Conservation (phyloP, 2,888 invertebrate species). For the Meandrusa payeni region DNA sequence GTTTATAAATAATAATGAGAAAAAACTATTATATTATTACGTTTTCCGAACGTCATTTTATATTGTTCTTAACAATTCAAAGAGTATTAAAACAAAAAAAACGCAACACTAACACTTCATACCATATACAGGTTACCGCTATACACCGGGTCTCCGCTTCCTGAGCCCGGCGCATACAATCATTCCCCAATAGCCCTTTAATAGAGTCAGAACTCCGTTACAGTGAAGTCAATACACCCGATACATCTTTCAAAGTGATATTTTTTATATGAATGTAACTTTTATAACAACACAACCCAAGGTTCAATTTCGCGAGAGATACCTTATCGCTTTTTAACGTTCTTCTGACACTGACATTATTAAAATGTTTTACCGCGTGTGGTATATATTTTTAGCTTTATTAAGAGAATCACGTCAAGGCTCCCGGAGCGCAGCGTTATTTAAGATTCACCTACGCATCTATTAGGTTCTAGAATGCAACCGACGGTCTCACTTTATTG, state of each 20-base stretch:
- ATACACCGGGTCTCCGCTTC: slow-evolving; percentile 32
- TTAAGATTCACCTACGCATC: slow-evolving; percentile 41
- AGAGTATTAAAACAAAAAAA: slow-evolving; percentile 42
- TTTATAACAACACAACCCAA: not conserved
- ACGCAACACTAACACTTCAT: slow-evolving; percentile 32
- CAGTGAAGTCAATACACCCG: slow-evolving; percentile 6
- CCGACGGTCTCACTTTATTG: slow-evolving; percentile 26
- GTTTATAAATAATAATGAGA: no score
- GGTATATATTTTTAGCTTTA: slow-evolving; percentile 40
- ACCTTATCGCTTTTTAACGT: not conserved
- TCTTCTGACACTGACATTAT: slow-evolving; percentile 27
- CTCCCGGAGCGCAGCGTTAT: slow-evolving; percentile 38
- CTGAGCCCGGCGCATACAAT: slow-evolving; percentile 28
- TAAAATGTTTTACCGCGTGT: slow-evolving; percentile 43
- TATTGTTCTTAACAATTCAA: slow-evolving; percentile 39
- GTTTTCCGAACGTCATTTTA: no score
- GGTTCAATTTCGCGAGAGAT: slow-evolving; percentile 20
- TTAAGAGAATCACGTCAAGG: slow-evolving; percentile 53
- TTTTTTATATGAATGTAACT: not conserved
- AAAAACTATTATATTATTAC: no score
- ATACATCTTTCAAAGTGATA: not conserved
- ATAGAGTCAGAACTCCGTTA: slow-evolving; percentile 29
- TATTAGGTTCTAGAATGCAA: slow-evolving; percentile 37
- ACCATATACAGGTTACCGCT: slow-evolving; percentile 20
- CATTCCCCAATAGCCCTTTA: slow-evolving; percentile 44